Percentiles rank a stretch among this genome's conserved stretches.
Conservation (phyloP, 2,797 vertebrate species). For the Cossypha polioptera region DNA sequence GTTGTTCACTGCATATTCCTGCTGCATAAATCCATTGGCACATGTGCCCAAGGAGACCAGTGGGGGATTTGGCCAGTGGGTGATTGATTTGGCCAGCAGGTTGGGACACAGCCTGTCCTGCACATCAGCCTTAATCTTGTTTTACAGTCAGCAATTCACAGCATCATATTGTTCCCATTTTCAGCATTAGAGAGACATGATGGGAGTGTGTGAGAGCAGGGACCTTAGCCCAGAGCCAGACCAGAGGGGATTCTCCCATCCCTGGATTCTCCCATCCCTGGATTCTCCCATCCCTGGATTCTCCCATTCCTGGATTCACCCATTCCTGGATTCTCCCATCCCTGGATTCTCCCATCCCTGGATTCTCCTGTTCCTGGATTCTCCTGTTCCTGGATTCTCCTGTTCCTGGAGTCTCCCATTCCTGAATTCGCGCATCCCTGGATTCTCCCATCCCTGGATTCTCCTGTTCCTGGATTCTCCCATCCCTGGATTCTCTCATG, state of each 20-base stretch:
- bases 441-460: no score
- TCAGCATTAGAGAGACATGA: not conserved
- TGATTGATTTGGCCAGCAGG: not conserved
- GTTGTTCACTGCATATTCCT: not conserved
- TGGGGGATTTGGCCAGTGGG: not conserved
- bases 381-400: no score
- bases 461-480: no score
- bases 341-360: no score
- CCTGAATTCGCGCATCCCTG: no score
- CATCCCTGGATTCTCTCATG: no score
- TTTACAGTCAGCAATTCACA: not conserved
- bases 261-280: not conserved
- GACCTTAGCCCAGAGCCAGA: not conserved
- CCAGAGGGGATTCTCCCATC: not conserved
- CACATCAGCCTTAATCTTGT: not conserved
- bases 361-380: no score
- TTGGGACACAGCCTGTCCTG: not conserved
- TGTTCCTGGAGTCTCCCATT: no score
- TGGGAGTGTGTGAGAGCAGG: fast-evolving
- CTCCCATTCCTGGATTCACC: not conserved
- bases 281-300: not conserved
- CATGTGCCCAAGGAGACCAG: not conserved
- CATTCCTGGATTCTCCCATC: no score
- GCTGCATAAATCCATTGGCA: not conserved
- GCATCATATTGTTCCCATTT: not conserved